Evolutionary conservation across 2,113 vertebrate genomes (phyloP).

Genomic region (Natator depressus): DNA sequence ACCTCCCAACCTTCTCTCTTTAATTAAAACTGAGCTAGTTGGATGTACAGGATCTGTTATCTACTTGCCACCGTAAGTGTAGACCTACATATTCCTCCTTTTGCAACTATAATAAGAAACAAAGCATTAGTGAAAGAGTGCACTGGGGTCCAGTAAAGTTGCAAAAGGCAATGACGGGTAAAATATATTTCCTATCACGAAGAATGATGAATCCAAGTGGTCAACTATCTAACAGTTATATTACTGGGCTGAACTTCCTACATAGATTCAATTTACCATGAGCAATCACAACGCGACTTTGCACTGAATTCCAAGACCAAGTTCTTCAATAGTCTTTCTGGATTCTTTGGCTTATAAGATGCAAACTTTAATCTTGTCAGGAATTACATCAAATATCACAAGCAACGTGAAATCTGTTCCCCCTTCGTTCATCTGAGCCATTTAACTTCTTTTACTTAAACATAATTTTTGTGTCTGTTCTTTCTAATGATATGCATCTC

Average conservation of each 20-base stretch:
- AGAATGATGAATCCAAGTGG: background rate
- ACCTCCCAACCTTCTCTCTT: background rate
- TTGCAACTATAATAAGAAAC: background rate
- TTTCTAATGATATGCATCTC: background rate
- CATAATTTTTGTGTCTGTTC: background rate
- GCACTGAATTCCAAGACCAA: background rate
- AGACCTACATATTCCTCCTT: too few relatives aligned
- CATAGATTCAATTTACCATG: background rate
- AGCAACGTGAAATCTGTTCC: background rate
- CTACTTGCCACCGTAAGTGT: too few relatives aligned
- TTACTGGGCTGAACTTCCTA: background rate
- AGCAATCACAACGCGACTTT: background rate
- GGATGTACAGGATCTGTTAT: too few relatives aligned
- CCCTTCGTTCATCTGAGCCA: background rate
- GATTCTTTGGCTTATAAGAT: background rate
- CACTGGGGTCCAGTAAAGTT: background rate
- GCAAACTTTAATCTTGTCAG: background rate
- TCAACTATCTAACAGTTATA: background rate
- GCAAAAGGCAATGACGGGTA: background rate
- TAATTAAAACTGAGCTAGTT: too few relatives aligned
- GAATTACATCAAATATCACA: background rate
- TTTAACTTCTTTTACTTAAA: background rate
- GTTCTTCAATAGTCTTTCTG: background rate
- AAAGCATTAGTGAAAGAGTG: background rate
- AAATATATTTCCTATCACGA: rapidly evolving